These are phyloP conservation scores for Alosa alosa DNA, from an alignment of 2,113 vertebrate species.

Conservation along the genomic window DNA sequence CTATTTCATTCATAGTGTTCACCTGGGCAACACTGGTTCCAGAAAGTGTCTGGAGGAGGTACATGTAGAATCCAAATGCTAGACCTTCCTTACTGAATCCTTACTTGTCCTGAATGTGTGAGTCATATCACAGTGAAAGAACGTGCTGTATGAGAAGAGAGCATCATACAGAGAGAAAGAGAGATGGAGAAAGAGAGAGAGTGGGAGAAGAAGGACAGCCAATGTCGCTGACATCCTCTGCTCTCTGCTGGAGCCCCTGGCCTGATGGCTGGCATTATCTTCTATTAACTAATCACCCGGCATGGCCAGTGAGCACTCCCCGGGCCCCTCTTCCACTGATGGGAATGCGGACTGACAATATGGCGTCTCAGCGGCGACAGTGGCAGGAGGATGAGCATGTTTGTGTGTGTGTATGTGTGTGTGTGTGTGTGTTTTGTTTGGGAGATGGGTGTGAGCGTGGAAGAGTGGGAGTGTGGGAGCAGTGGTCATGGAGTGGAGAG, in stretches of 20 bases:
- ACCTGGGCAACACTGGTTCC: background rate
- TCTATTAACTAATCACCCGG: slow-evolving; percentile 53
- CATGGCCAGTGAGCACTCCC: slow-evolving; percentile 36
- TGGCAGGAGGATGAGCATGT: background rate
- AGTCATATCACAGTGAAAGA: background rate
- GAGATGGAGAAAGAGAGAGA: background rate
- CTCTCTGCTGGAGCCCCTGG: slow-evolving; percentile 35
- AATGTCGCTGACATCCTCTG: slow-evolving; percentile 26
- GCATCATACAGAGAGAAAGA: background rate
- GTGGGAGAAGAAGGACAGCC: background rate
- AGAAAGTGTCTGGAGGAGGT: background rate
- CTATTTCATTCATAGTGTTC: background rate
- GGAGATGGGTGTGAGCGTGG: background rate
- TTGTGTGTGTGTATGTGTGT: background rate
- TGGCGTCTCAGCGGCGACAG: slow-evolving; percentile 16
- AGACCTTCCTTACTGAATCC: background rate
- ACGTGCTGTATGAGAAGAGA: background rate
- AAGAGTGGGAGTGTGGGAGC: background rate
- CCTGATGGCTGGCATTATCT: slow-evolving; percentile 53
- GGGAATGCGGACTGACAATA: slow-evolving; percentile 46
- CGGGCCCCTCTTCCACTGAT: slow-evolving; percentile 32
- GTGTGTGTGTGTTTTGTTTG: background rate
- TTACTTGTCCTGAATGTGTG: background rate
- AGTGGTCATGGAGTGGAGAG: background rate
- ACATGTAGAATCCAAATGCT: background rate